Conservation (phyloP, 2,113 vertebrate genomes). For the Lynx canadensis region DNA sequence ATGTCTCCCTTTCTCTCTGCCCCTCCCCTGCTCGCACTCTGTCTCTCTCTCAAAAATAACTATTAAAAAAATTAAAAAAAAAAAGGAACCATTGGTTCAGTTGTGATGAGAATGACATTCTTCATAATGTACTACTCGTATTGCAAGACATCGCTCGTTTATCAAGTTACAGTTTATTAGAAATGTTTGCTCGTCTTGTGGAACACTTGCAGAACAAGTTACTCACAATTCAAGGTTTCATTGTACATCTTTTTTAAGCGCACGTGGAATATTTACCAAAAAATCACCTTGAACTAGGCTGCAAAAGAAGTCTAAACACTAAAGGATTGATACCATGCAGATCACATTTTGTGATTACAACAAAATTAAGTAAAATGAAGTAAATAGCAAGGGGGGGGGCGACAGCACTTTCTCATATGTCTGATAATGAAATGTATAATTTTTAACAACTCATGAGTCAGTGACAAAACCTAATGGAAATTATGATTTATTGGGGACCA, state of each 20-base stretch:
- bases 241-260: background rate
- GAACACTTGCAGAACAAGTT: no score
- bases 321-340: background rate
- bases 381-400: background rate
- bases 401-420: background rate
- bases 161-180: no score
- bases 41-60: no score
- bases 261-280: background rate
- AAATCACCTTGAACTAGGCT: background rate
- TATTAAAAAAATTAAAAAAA: no score
- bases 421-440: background rate
- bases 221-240: no score
- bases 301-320: background rate
- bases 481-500: background rate
- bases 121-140: no score
- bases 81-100: no score
- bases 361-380: conserved; percentile 1
- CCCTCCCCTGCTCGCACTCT: no score
- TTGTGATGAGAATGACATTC: no score
- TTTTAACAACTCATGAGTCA: background rate
- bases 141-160: no score
- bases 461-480: background rate
- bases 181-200: no score
- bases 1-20: no score
- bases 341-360: background rate